Conservation (phyloP, 1,140 invertebrate genomes). For the Rhopalosiphum padi region DNA sequence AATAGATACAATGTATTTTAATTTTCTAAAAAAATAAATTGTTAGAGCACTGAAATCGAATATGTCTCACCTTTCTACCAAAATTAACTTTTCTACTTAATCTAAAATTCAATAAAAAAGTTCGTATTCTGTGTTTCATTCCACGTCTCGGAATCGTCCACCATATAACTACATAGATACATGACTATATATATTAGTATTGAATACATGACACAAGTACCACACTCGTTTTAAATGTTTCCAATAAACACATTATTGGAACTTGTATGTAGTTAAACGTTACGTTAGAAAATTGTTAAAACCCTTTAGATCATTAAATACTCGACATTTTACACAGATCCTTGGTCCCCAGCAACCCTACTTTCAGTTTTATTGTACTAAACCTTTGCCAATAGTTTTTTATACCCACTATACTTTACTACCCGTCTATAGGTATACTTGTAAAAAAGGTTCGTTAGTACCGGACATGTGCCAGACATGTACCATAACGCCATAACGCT, state of each 20-base stretch:
- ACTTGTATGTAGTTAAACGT: neutral
- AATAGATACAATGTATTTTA: too few relatives aligned
- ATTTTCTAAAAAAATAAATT: too few relatives aligned
- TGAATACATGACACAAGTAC: neutral
- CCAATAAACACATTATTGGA: neutral
- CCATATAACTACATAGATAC: neutral
- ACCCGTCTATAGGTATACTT: neutral
- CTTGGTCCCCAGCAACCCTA: neutral
- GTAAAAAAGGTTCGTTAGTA: neutral
- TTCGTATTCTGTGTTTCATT: neutral
- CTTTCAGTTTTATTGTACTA: neutral
- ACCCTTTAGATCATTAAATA: too few relatives aligned
- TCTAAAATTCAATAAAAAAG: neutral
- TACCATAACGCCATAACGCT: neutral
- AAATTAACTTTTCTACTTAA: neutral
- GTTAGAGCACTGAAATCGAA: too few relatives aligned
- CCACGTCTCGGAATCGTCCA: neutral
- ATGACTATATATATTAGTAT: neutral
- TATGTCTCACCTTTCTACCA: neutral
- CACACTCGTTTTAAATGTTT: neutral
- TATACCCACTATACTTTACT: neutral
- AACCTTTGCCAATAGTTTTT: neutral
- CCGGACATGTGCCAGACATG: neutral
- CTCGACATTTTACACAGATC: neutral
- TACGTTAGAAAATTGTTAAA: neutral